A percentile compares a stretch with the other conserved stretches of the same genome.
phyloP scores from a whole-genome alignment of 2,113 vertebrate species.

The Terrapene triunguis region DNA sequence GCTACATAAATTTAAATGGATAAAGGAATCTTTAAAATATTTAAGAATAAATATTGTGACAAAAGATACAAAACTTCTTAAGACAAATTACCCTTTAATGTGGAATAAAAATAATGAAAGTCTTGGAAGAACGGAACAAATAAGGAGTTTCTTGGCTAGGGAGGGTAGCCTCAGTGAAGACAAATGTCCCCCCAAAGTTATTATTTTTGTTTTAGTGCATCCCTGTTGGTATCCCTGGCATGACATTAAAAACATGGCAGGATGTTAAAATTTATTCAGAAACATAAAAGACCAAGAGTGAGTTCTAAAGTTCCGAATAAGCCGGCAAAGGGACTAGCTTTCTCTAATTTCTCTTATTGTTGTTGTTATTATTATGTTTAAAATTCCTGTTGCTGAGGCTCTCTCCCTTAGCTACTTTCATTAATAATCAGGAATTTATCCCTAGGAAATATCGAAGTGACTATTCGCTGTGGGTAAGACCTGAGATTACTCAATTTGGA shows the following conservation, averaged over 20 bases:
- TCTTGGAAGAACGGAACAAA: background rate
- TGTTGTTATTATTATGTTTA: background rate
- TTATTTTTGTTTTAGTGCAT: background rate
- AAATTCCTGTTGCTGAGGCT: background rate
- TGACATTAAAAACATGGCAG: background rate
- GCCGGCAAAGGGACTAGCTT: background rate
- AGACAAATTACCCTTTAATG: background rate
- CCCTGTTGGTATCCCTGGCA: background rate
- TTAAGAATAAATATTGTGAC: background rate
- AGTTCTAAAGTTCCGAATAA: background rate
- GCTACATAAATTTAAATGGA: too few relatives aligned
- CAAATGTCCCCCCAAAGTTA: background rate
- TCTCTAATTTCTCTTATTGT: background rate
- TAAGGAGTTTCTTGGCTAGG: background rate
- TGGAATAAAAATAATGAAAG: background rate
- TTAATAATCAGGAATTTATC: background rate
- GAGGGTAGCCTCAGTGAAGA: background rate
- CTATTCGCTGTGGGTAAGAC: background rate
- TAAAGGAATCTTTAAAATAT: background rate
- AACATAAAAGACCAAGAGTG: background rate
- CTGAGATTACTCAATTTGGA: background rate
- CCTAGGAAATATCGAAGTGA: background rate
- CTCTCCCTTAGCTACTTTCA: background rate
- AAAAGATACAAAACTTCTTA: background rate
- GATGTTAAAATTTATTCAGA: background rate